Evolutionary conservation across 2,888 invertebrate genomes (phyloP).

Genomic region (Melipona bicolor): DNA sequence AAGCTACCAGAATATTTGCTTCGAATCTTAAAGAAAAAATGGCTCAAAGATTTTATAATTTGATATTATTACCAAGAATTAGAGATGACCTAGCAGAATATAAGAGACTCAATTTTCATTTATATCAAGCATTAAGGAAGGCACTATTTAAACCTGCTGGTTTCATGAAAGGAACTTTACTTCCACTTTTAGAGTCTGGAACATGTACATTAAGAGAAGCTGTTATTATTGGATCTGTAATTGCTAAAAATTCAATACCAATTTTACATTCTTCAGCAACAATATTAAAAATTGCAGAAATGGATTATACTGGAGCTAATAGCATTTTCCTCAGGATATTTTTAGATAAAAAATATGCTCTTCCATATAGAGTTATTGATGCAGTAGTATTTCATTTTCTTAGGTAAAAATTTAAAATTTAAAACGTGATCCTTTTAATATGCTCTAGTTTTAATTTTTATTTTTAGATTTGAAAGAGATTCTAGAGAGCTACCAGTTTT

Average conservation of each 20-base stretch:
- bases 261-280: conserved; percentile 98
- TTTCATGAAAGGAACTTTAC: conserved; percentile 96
- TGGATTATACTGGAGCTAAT: conserved; percentile 98
- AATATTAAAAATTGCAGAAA: conserved; percentile 97
- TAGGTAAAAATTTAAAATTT: conserved; percentile 86
- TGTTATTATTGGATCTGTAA: conserved; percentile 95
- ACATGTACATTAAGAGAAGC: conserved; percentile 98
- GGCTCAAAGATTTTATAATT: conserved; percentile 97
- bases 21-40: conserved; percentile 98
- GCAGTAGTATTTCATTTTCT: conserved; percentile 97
- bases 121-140: conserved; percentile 97
- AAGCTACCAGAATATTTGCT: conserved; percentile 97
- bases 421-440: conserved; percentile 1
- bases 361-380: conserved; percentile 98
- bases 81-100: conserved; percentile 98
- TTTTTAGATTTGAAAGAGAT: conserved; percentile 92
- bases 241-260: conserved; percentile 96
- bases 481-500: conserved; percentile 94
- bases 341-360: conserved; percentile 98
- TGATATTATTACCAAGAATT: conserved; percentile 95
- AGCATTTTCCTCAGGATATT: conserved; percentile 97
- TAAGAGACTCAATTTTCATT: conserved; percentile 97
- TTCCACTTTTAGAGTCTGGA: conserved; percentile 92
- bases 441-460: conserved; percentile 8
- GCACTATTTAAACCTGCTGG: conserved; percentile 98